Percentiles rank a stretch among this genome's conserved stretches.
These are phyloP conservation scores for Stichopus chloronotus DNA, from an alignment of 35 echinoderm and acorn worm genomes.

Conservation along the genomic window DNA sequence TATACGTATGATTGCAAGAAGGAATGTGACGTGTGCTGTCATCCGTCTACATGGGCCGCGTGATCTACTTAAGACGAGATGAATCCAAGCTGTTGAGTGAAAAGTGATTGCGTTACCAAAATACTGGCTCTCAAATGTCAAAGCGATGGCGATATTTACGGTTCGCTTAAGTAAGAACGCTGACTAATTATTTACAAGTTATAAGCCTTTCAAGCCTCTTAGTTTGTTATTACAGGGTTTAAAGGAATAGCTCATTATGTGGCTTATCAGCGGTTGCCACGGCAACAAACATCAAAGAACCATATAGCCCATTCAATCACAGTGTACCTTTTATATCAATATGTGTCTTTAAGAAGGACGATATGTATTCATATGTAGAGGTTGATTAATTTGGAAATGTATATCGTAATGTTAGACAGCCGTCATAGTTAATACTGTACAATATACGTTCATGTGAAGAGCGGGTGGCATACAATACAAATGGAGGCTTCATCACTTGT, in stretches of 20 bases:
- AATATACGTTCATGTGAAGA: too few relatives aligned
- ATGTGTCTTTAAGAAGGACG: too few relatives aligned
- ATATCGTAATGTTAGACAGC: too few relatives aligned
- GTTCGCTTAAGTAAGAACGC: conserved; percentile 26
- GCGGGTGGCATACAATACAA: too few relatives aligned
- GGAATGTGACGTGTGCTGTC: conserved; percentile 13
- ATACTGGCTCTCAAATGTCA: conserved; percentile 22
- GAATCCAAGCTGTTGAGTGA: conserved; percentile 28
- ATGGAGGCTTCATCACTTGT: too few relatives aligned
- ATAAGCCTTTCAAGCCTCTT: conserved; percentile 7
- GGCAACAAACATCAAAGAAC: neutral
- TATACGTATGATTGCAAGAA: neutral
- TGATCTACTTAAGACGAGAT: conserved; percentile 36
- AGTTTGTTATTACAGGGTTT: conserved; percentile 7
- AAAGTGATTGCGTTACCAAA: conserved; percentile 11
- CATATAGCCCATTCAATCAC: neutral
- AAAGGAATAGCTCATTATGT: conserved; percentile 3
- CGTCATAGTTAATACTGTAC: too few relatives aligned
- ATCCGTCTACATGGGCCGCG: neutral
- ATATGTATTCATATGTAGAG: too few relatives aligned
- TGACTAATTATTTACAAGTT: conserved; percentile 39
- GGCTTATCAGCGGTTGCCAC: neutral
- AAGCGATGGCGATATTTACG: conserved; percentile 37
- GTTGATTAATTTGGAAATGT: too few relatives aligned
- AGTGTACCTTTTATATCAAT: neutral